A percentile compares a stretch with the other conserved stretches of the same genome.
Evolutionary conservation across 2,888 invertebrate species (phyloP).

Genomic region (Heteropelma amictum): DNA sequence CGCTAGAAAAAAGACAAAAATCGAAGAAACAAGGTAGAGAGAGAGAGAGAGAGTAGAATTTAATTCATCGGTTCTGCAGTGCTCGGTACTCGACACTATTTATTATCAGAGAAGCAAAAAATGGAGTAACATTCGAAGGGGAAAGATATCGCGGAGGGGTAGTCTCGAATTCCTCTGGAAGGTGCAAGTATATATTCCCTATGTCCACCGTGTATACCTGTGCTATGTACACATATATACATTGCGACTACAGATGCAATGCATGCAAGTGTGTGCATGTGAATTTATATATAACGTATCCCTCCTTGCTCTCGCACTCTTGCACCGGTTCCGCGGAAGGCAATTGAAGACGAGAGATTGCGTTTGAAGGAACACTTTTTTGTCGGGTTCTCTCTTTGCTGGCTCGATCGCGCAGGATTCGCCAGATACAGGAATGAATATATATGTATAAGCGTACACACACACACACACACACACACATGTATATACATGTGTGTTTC

Average conservation of each 20-base stretch:
- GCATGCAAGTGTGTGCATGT: neutral
- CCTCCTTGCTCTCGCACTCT: constrained; percentile 3
- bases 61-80: neutral
- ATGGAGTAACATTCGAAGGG: neutral
- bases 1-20: too few relatives aligned
- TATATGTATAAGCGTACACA: neutral
- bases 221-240: neutral
- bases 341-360: constrained; percentile 65
- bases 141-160: neutral
- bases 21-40: neutral
- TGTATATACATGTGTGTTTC: neutral
- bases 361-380: constrained; percentile 62
- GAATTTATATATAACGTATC: neutral
- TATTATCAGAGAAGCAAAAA: neutral
- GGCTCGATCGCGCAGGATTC: constrained; percentile 18
- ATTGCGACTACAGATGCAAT: neutral
- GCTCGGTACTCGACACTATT: neutral
- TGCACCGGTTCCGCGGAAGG: constrained; percentile 59
- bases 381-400: constrained; percentile 5
- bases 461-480: neutral
- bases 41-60: neutral
- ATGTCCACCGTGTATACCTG: neutral
- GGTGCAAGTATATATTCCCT: neutral
- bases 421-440: constrained; percentile 14
- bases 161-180: neutral